Evolutionary conservation across 2,797 vertebrate genomes (phyloP).

Genomic region (Pipistrellus nathusii): DNA sequence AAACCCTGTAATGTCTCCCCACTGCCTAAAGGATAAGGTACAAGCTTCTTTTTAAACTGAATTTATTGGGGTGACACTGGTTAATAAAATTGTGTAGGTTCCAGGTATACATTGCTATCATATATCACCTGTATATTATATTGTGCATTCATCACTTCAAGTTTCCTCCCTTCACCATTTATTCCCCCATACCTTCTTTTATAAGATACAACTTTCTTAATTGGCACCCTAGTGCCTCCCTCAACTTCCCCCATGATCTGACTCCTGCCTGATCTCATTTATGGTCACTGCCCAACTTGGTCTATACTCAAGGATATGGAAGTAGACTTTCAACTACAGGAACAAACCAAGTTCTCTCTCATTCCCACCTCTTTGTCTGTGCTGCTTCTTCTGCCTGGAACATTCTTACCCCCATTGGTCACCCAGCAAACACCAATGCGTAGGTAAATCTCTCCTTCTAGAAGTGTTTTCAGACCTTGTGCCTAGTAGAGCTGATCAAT

Average conservation of each 20-base stretch:
- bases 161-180: not conserved
- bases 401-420: not conserved
- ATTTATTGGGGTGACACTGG: not conserved
- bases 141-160: not conserved
- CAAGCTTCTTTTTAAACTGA: not conserved
- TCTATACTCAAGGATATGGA: not conserved
- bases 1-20: not conserved
- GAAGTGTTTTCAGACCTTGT: not conserved
- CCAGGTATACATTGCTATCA: not conserved
- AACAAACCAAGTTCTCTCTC: not conserved
- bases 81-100: not conserved
- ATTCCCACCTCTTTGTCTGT: not conserved
- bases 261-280: rapidly evolving
- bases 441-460: not conserved
- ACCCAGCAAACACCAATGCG: not conserved
- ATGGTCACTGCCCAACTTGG: rapidly evolving
- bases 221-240: not conserved
- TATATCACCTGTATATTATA: not conserved
- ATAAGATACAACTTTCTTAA: not conserved
- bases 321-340: not conserved
- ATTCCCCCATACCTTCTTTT: not conserved
- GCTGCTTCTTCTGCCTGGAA: not conserved
- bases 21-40: not conserved
- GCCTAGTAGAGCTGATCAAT: not conserved
- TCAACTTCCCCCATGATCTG: not conserved